phyloP scores from a whole-genome alignment of 2,888 invertebrate genomes.

The Drosophila sordidapex region DNA sequence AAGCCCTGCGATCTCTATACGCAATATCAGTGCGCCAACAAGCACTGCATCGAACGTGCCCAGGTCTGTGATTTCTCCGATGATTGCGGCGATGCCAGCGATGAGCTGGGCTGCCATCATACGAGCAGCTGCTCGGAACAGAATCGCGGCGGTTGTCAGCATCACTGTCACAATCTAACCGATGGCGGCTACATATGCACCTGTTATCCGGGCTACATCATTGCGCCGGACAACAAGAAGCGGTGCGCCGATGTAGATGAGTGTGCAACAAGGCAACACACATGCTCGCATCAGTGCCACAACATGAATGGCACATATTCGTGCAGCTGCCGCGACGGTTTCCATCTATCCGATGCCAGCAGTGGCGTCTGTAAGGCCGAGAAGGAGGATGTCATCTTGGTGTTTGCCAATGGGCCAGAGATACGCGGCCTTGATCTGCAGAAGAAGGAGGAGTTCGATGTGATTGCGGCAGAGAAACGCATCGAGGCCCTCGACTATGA shows the following conservation, averaged over 20 bases:
- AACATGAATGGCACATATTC: constrained; percentile 96
- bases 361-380: constrained; percentile 93
- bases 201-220: constrained; percentile 94
- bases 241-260: constrained; percentile 96
- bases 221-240: constrained; percentile 91
- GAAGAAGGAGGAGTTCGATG: constrained; percentile 89
- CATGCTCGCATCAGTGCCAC: constrained; percentile 96
- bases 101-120: constrained; percentile 95
- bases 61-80: constrained; percentile 95
- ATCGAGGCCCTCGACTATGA: constrained; percentile 97
- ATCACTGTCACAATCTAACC: constrained; percentile 94
- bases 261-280: constrained; percentile 92
- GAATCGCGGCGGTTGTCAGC: constrained; percentile 93
- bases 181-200: constrained; percentile 95
- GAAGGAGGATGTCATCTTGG: constrained; percentile 88
- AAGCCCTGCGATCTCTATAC: constrained; percentile 91
- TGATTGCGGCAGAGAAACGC: constrained; percentile 93
- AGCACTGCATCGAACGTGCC: constrained; percentile 91
- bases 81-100: constrained; percentile 95
- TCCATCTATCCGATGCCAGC: constrained; percentile 89
- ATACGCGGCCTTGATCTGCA: constrained; percentile 90
- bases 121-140: constrained; percentile 87
- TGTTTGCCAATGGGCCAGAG: constrained; percentile 94
- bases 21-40: constrained; percentile 95
- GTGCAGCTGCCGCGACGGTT: constrained; percentile 94